These are phyloP conservation scores for Tipula helvola DNA, from an alignment of 2,888 invertebrate species.

Conservation along the genomic window DNA sequence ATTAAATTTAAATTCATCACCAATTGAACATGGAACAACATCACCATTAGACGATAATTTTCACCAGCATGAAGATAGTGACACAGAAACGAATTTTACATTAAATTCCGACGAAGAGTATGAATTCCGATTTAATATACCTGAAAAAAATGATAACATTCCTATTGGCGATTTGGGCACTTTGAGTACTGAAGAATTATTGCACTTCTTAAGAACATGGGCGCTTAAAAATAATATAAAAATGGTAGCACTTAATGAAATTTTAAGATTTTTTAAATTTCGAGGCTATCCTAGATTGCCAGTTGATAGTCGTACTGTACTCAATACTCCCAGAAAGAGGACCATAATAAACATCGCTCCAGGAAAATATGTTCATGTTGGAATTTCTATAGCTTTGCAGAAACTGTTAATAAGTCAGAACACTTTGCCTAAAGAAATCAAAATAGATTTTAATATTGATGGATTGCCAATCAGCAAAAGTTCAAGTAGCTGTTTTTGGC, in stretches of 20 bases:
- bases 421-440: neutral
- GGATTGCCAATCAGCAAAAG: neutral
- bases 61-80: no score
- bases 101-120: no score
- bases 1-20: no score
- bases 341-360: neutral
- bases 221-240: no score
- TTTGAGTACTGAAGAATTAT: neutral
- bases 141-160: no score
- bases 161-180: no score
- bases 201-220: neutral
- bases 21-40: no score
- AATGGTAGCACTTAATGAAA: neutral
- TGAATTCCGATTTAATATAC: neutral
- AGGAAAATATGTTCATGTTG: neutral
- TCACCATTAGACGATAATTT: no score
- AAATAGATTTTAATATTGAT: neutral
- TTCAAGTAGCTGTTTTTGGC: neutral
- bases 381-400: neutral
- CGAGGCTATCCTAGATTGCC: neutral
- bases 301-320: neutral
- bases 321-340: neutral
- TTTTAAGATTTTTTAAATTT: neutral
- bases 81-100: no score
- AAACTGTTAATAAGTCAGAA: neutral